phyloP scores from a whole-genome alignment of 2,113 vertebrate species.

The Anser cygnoides region DNA sequence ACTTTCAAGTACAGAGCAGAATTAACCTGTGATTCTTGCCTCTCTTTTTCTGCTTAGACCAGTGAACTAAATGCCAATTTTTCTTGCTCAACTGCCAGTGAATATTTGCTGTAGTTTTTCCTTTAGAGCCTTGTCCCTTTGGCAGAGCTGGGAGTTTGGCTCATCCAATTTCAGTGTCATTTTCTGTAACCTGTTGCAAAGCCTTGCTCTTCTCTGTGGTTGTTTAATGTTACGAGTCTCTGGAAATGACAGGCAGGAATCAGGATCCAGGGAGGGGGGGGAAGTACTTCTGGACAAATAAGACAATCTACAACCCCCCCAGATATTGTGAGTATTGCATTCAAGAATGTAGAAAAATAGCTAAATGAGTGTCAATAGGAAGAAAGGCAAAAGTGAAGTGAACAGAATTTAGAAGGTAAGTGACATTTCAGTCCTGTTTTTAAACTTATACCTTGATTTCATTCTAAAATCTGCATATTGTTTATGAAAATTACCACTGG shows the following conservation, averaged over 20 bases:
- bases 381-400: background rate
- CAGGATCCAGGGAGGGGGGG: background rate
- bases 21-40: slow-evolving; percentile 34
- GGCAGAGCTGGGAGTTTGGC: background rate
- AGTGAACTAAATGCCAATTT: background rate
- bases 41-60: background rate
- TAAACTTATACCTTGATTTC: background rate
- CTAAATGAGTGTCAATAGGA: background rate
- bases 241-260: background rate
- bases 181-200: background rate
- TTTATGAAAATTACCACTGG: background rate
- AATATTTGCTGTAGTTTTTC: slow-evolving; percentile 8
- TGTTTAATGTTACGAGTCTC: background rate
- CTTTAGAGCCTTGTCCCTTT: background rate
- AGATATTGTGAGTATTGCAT: background rate
- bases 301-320: background rate
- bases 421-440: background rate
- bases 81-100: background rate
- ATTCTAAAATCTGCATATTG: background rate
- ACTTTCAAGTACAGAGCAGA: slow-evolving; percentile 29
- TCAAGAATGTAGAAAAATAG: background rate
- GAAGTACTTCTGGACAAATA: background rate
- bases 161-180: background rate
- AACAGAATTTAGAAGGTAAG: background rate
- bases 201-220: background rate